phyloP scores from a whole-genome alignment of 2,888 invertebrate genomes.

The Asteroscopus sphinx region DNA sequence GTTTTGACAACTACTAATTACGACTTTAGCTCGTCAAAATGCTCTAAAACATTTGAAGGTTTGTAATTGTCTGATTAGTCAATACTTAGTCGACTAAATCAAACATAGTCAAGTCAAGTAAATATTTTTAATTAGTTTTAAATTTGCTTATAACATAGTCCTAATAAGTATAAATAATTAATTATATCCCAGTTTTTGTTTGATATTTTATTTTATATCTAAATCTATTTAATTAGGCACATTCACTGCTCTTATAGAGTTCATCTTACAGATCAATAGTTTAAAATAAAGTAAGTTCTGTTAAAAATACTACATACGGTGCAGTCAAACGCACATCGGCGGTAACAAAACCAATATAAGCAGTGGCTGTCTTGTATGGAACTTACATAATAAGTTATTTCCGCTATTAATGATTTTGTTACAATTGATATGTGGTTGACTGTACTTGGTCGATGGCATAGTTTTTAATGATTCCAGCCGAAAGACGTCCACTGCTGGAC shows the following conservation, averaged over 20 bases:
- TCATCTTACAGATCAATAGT: conserved; percentile 48
- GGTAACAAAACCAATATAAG: too few relatives aligned
- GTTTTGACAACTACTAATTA: neutral
- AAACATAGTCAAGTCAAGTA: conserved; percentile 33
- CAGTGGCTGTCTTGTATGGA: too few relatives aligned
- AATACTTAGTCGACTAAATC: conserved; percentile 36
- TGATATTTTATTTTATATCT: conserved; percentile 46
- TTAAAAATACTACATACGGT: too few relatives aligned
- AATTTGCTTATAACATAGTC: conserved; percentile 35
- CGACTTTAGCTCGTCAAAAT: neutral
- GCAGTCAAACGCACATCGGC: too few relatives aligned
- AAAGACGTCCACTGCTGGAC: too few relatives aligned
- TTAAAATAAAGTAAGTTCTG: too few relatives aligned
- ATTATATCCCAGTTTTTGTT: conserved; percentile 52
- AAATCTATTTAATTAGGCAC: conserved; percentile 61
- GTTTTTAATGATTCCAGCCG: too few relatives aligned
- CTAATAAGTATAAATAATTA: conserved; percentile 29
- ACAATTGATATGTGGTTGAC: too few relatives aligned
- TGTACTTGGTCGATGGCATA: too few relatives aligned
- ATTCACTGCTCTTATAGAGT: conserved; percentile 57
- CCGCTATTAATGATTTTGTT: too few relatives aligned
- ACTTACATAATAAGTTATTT: too few relatives aligned
- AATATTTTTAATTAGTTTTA: conserved; percentile 33
- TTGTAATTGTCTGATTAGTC: neutral
- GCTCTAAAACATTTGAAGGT: neutral